Evolutionary conservation across 2,113 vertebrate genomes (phyloP), one percentile per base, ranked within the genome.

Genomic region (Cromileptes altivelis): DNA sequence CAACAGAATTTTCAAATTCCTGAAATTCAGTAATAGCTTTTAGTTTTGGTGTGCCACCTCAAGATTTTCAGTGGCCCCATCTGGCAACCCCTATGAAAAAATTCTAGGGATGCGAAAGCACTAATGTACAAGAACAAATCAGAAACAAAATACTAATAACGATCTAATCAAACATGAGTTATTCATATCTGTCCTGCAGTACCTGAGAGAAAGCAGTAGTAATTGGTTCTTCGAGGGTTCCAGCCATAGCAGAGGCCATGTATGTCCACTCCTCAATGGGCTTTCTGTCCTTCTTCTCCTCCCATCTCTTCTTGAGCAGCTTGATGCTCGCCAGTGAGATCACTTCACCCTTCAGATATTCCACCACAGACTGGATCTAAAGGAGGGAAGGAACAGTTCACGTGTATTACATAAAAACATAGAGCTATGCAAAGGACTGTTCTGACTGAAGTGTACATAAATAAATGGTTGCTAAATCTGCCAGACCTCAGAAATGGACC

Each of bases 181-280:
- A 3, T 53, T 37, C 6, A 5, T 37, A 21, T 37, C 2, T 30
- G 2, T 11, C 6, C 10, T 12, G 21, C 49, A 6, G 1, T 81
- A 95, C 95, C 94, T 94, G 94, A 58, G 90, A 89, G 78, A 96
- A 96, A 8, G 94, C 93, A 11, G 62, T 15, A 7, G 89, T 86
- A 37, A 96, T 85, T 0, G 84, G 15, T 8, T 79, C 85, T 18
- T 93, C 92, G 2, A 83, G 83, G 7, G 12, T 58, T 30, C 94
- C 93, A 13, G 91, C 62, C 70, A 95, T 25, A 40, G 63, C 53
- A 50, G 86, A 84, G 0, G 95, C 91, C 80, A 94, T 27, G 19
- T 81, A 65, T 13, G 70, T 79, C 95, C 95, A 96, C 50, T 85
- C 2, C 0, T 96, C 86, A 5, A 94, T 92, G 19, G 95, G 93